phyloP scores from a whole-genome alignment of 2,797 vertebrate species.

The Gymnothorax javanicus region DNA sequence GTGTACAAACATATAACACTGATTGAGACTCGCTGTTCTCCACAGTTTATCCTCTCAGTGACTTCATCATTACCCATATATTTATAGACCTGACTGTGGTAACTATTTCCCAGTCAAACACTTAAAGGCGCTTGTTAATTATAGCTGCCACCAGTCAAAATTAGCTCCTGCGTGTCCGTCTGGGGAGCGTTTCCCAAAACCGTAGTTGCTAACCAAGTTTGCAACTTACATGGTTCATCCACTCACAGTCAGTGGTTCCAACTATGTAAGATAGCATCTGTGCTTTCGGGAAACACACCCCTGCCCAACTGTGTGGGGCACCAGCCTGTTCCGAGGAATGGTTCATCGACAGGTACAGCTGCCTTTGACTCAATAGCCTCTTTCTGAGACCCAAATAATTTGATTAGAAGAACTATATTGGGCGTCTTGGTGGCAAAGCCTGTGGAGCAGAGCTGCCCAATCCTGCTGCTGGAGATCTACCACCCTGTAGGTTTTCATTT shows the following conservation, averaged over 20 bases:
- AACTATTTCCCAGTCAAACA: neutral
- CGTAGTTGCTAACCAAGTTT: no score
- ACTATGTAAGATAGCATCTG: no score
- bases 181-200: no score
- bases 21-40: neutral
- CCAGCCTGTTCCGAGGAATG: constrained; percentile 23
- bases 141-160: constrained; percentile 9
- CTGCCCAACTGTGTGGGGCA: constrained; percentile 1
- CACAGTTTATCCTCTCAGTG: neutral
- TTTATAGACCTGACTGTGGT: no score
- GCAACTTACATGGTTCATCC: no score
- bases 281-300: no score
- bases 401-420: neutral
- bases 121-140: constrained; percentile 1
- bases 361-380: neutral
- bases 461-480: no score
- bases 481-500: no score
- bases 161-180: neutral
- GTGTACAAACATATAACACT: neutral
- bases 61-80: no score
- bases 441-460: no score
- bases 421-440: no score
- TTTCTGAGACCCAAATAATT: constrained; percentile 19
- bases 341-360: constrained; percentile 13
- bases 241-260: no score